Base-by-base conservation (phyloP, 2,888 invertebrate species). In the Pseudolycoriella hygida region DNA sequence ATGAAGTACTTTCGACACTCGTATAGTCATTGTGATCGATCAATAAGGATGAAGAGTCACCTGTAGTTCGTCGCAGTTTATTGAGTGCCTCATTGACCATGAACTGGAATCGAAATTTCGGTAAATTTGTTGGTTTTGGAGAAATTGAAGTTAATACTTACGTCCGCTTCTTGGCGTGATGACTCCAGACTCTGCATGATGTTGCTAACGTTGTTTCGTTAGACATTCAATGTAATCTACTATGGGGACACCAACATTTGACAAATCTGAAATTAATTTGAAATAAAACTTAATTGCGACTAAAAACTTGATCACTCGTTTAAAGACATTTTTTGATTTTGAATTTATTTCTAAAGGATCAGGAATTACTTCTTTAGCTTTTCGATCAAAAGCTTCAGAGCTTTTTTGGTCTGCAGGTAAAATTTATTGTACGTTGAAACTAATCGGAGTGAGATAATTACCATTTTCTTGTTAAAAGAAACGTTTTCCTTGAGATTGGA, bases 101-200 rank as follows among this genome's bases (percentile, higher is more conserved):
- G 38, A 39, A 44, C 44, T 44, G 37, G 15, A 34, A 34, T 34
- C 5, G 34, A 34, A 5, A 34, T 10, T 12, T 14, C 3, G 34
- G n/a, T 14, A 30, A 30, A 30, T 34, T 34, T 12, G 12, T 34
- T 34, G 5, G 15, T 34, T 34, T 12, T 34, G 4, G 34, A 34
- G 15, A 34, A 5, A 34, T 8, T 6, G 8, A 25, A 25, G 8
- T 4, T 3, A 11, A 41, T 12, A 39, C 25, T 69, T 63, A 74
- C 74, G 67, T 74, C 73, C 68, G 72, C 72, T 71, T 74, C 73
- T 68, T 74, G 72, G 68, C 71, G 72, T 70, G 71, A 71, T 66
- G 72, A 71, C 67, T 73, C 73, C 70, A 73, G 68, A 68, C 73
- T 73, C 73, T 73, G 74, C 74, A 74, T 74, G 66, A 68, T 74